phyloP scores from a whole-genome alignment of 2,797 vertebrate species.

The Gymnodraco acuticeps region DNA sequence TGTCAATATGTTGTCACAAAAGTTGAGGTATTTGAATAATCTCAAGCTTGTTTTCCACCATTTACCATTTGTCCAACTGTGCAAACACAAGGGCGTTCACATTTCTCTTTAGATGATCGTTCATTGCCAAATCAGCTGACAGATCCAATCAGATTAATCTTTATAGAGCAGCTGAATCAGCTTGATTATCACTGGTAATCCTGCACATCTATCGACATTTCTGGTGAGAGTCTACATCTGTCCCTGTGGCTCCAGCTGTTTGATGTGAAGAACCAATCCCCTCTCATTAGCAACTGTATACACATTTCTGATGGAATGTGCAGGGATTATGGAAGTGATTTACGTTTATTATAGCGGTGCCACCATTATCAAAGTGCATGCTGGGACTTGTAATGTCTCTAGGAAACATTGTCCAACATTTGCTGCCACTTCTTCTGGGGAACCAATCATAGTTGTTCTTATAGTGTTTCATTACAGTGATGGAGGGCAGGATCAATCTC shows the following conservation, averaged over 20 bases:
- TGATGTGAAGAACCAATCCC: slow-evolving; percentile 23
- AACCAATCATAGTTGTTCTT: slow-evolving; percentile 46
- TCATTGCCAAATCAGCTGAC: not conserved
- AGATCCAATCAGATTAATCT: slow-evolving; percentile 9
- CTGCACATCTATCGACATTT: slow-evolving; percentile 5
- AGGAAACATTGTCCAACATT: slow-evolving; percentile 42
- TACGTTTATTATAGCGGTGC: slow-evolving; percentile 16
- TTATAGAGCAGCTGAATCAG: not conserved
- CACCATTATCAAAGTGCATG: slow-evolving; percentile 14
- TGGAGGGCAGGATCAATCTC: slow-evolving; percentile 62
- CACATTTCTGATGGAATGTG: not conserved
- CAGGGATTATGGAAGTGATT: slow-evolving; percentile 20
- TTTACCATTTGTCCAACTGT: slow-evolving; percentile 1
- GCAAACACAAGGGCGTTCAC: not conserved
- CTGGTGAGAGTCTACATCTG: slow-evolving; percentile 13
- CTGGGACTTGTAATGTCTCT: slow-evolving; percentile 30
- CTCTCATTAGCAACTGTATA: slow-evolving; percentile 29
- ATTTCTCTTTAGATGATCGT: not conserved
- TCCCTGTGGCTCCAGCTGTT: slow-evolving; percentile 36
- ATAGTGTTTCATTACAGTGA: slow-evolving; percentile 63
- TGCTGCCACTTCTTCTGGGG: slow-evolving; percentile 43
- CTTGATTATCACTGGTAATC: slow-evolving; percentile 1
- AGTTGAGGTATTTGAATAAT: not conserved
- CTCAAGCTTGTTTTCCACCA: not conserved
- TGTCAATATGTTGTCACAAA: not conserved